phyloP scores from a whole-genome alignment of 2,888 invertebrate genomes.

The Xestia sexstrigata region DNA sequence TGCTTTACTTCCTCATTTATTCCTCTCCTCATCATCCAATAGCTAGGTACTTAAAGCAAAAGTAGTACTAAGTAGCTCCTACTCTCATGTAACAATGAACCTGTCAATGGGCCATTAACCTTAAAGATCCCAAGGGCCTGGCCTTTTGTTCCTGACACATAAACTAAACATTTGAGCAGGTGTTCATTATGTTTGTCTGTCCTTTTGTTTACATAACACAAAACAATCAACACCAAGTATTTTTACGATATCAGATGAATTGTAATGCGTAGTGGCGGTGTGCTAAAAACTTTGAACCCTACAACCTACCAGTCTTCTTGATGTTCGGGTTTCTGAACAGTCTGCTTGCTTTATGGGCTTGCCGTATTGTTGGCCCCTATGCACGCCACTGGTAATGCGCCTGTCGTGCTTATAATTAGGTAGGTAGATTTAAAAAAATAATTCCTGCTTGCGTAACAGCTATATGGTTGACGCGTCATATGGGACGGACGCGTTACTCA shows the following conservation, averaged over 20 bases:
- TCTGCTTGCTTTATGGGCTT: no score
- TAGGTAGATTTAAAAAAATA: conserved; percentile 43
- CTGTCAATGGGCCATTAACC: conserved; percentile 67
- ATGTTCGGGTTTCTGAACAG: no score
- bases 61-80: no score
- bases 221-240: conserved; percentile 49
- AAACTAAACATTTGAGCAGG: conserved; percentile 71
- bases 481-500: conserved; percentile 74
- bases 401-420: conserved; percentile 46
- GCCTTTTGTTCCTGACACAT: conserved; percentile 54
- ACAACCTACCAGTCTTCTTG: no score
- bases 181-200: conserved; percentile 58
- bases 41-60: no score
- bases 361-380: no score
- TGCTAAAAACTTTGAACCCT: no score
- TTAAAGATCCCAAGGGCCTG: conserved; percentile 66
- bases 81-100: no score
- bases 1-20: no score
- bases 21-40: no score
- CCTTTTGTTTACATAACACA: conserved; percentile 54
- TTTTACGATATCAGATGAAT: conserved; percentile 55
- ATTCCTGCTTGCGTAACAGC: conserved; percentile 72
- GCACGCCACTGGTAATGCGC: no score
- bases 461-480: conserved; percentile 74
- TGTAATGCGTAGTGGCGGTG: no score